A percentile compares a stretch with the other conserved stretches of the same genome.
phyloP scores from a whole-genome alignment of 23 tunicate genomes.

The Trididemnum clinides region DNA sequence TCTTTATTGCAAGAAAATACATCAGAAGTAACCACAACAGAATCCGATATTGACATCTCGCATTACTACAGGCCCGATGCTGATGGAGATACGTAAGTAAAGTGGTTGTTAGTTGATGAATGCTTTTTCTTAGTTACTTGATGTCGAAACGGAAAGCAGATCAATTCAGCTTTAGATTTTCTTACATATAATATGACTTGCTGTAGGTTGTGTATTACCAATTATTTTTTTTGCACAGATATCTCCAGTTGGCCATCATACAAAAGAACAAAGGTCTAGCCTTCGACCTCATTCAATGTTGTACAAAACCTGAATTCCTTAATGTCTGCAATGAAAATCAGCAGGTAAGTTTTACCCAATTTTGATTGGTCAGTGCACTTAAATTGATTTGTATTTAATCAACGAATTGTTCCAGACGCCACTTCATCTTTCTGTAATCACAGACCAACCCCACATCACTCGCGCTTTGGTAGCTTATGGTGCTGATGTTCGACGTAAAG shows the following conservation, averaged over 20 bases:
- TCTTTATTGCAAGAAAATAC: not conserved
- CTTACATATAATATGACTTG: too few species aligned
- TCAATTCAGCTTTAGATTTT: too few species aligned
- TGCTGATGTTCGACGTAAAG: conserved; percentile 48
- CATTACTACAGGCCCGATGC: conserved; percentile 18
- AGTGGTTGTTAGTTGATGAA: too few species aligned
- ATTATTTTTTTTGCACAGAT: conserved; percentile 12
- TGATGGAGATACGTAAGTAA: conserved; percentile 64
- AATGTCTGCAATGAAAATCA: conserved; percentile 30
- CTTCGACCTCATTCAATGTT: conserved; percentile 52
- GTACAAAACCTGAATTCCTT: conserved; percentile 45
- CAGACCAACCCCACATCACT: conserved; percentile 66
- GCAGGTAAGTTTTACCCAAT: conserved; percentile 21
- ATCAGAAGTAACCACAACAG: not conserved
- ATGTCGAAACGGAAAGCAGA: too few species aligned
- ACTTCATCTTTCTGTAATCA: conserved; percentile 68
- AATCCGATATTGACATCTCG: not conserved
- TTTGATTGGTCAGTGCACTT: too few species aligned
- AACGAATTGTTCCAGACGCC: conserved; percentile 35
- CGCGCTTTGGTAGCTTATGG: conserved; percentile 78
- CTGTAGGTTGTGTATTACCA: not conserved
- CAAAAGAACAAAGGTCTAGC: conserved; percentile 50
- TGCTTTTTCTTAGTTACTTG: not conserved
- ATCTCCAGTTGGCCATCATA: conserved; percentile 70
- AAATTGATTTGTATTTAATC: not conserved